A percentile compares a stretch with the other conserved stretches of the same genome.
phyloP scores from a whole-genome alignment of 2,113 vertebrate species.

The Lycocorax pyrrhopterus region DNA sequence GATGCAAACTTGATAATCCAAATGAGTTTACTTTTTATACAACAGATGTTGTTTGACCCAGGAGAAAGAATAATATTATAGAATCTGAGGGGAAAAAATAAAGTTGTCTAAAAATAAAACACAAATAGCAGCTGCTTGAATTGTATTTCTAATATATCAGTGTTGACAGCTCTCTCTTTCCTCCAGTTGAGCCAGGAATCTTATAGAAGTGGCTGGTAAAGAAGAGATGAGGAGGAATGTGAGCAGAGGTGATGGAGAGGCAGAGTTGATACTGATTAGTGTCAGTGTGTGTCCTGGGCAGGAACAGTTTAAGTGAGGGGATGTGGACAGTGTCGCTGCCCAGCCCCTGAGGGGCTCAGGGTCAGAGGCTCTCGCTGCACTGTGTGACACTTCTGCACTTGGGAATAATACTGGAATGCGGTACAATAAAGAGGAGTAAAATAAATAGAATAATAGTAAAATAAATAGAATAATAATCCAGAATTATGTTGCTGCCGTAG shows the following conservation, averaged over 20 bases:
- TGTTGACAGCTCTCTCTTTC: slow-evolving; percentile 45
- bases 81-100: slow-evolving; percentile 57
- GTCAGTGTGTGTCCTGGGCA: background rate
- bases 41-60: slow-evolving; percentile 71
- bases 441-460: background rate
- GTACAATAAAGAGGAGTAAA: background rate
- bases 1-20: slow-evolving; percentile 52
- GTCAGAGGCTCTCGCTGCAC: background rate
- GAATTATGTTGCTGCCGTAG: background rate
- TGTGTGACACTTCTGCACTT: background rate
- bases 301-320: background rate
- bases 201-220: slow-evolving; percentile 3
- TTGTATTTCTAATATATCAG: slow-evolving; percentile 61
- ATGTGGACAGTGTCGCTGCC: accelerated
- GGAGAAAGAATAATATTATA: slow-evolving; percentile 63
- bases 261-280: background rate
- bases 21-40: slow-evolving; percentile 62
- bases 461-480: background rate
- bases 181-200: slow-evolving; percentile 16
- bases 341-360: background rate
- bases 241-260: background rate
- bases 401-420: background rate
- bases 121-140: slow-evolving; percentile 68
- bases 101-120: slow-evolving; percentile 61
- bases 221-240: background rate